Base-by-base conservation (phyloP, 2,797 vertebrate genomes). In the Crenuchus spilurus region DNA sequence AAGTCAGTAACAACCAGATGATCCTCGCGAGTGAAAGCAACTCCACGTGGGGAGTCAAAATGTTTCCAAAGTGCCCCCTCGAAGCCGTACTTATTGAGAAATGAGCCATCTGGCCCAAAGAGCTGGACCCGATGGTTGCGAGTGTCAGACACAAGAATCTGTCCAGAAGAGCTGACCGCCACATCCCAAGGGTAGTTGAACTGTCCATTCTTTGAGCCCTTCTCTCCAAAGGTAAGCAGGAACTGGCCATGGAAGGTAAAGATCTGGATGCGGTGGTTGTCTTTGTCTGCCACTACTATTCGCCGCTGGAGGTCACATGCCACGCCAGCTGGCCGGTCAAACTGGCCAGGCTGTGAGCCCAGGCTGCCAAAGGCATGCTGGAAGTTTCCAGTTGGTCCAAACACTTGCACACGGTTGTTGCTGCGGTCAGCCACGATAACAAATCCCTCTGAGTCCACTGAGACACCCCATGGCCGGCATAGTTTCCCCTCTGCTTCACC, bases 151-250 rank as follows among this genome's bases (percentile, higher is more conserved):
- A 99, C 96, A 71, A 98, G 90, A 86, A 99, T 97, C 90, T 95
- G 96, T 70, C 96, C 96, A 85, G 96, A 96, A 0, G 95, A 61
- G 14, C 96, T 98, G 85, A 98, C 95, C 0, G 97, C 97, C 84
- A 98, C 96, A 18, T 99, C 97, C 97, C 97, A 99, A 0, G 97
- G 97, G 82, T 99, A 99, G 90, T 97, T 98, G 87, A 99, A 99
- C 81, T 99, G 97, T 78, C 97, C 97, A 0, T 97, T 98, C 89
- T 97, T 98, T 41, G 95, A 96, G 76, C 97, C 97, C 82, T 98
- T 98, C 87, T 99, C 97, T 46, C 97, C 97, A 13, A 99, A 98
- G 88, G 97, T 98, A 79, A 98, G 91, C 77, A 98, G 90, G 89
- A 98, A 97, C 87, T 98, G 96, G 82, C 97, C 97, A 83, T 98